A percentile compares a stretch with the other conserved stretches of the same genome.
Evolutionary conservation across 2,888 invertebrate genomes (phyloP).

Genomic region (Heliconius aoede): DNA sequence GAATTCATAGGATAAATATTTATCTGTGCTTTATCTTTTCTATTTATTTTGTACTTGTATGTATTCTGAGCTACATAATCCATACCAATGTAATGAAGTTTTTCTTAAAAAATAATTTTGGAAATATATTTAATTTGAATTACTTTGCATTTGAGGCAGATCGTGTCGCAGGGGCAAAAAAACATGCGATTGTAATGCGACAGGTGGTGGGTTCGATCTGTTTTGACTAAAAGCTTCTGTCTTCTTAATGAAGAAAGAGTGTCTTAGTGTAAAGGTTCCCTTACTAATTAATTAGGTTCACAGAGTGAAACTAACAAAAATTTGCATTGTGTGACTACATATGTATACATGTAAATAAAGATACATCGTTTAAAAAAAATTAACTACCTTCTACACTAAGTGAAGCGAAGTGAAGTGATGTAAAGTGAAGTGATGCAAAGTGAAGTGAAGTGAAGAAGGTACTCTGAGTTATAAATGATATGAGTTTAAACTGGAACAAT

Average conservation of each 20-base stretch:
- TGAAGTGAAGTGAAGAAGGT: too few relatives aligned
- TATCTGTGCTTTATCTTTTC: constrained; percentile 20
- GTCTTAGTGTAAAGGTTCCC: too few relatives aligned
- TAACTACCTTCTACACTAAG: too few relatives aligned
- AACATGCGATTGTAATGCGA: not conserved
- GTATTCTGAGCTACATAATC: not conserved
- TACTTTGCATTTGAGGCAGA: too few relatives aligned
- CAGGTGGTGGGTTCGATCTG: not conserved
- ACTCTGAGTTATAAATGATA: too few relatives aligned
- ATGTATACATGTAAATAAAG: too few relatives aligned
- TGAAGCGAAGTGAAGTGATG: too few relatives aligned
- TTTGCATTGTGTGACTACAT: not conserved
- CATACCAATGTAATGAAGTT: not conserved
- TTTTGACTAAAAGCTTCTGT: too few relatives aligned
- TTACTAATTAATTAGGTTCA: not conserved
- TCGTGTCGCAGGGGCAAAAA: not conserved
- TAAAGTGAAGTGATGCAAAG: too few relatives aligned
- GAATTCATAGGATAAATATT: constrained; percentile 36
- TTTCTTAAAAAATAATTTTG: not conserved
- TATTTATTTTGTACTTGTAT: constrained; percentile 16
- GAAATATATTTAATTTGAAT: not conserved
- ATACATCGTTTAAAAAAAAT: too few relatives aligned
- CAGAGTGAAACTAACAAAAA: not conserved
- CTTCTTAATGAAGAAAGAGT: too few relatives aligned
- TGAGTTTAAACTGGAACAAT: too few relatives aligned